Base-by-base conservation (phyloP, 2,113 vertebrate genomes). In the Phyllostomus hastatus region DNA sequence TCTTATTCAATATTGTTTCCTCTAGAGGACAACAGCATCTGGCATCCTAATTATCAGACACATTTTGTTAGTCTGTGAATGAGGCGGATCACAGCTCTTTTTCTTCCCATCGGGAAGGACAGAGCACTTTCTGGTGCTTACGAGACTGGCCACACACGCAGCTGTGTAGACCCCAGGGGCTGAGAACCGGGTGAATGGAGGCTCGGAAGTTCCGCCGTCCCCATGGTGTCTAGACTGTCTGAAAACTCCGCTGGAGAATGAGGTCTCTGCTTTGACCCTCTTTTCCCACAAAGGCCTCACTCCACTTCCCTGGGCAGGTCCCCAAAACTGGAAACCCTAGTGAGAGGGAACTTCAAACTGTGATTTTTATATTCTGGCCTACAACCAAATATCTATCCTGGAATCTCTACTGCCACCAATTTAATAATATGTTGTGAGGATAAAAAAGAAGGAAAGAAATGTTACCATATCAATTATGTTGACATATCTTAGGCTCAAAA, bases 21-120 rank as follows among this genome's bases (percentile, higher is more conserved):
- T 96, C n/a, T 33, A 76, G 48, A 91, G 73, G 88, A 89, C 87
- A 38, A 41, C 79, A 48, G 43, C 89, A 67, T 84, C 93, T 95
- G 94, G 95, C 73, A 95, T 59, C 61, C 86, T 96, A n/a, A 93
- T 95, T 97, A 96, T 90, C 89, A 70, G 43, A 93, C 89, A 72
- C 0, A 2, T 46, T 96, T 88, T 97, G 48, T 90, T 90, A 64
- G 48, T 78, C 89, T 96, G 19, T 82, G 95, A 95, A 96, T 97
- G 80, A 97, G 95, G 9, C 93, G 89, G 85, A 70, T 88, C 91
- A 57, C 41, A 50, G 85, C 73, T 93, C n/a, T 87, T 85, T 76
- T 78, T 80, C 86, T 81, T 43, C 75, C 41, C 50, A 12, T 73
- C 84, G 87, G 73, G 80, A 19, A 92, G 64, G 38, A 35, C 50